These are phyloP conservation scores for Acanthis flammea DNA, from an alignment of 2,797 vertebrate species.

Conservation along the genomic window DNA sequence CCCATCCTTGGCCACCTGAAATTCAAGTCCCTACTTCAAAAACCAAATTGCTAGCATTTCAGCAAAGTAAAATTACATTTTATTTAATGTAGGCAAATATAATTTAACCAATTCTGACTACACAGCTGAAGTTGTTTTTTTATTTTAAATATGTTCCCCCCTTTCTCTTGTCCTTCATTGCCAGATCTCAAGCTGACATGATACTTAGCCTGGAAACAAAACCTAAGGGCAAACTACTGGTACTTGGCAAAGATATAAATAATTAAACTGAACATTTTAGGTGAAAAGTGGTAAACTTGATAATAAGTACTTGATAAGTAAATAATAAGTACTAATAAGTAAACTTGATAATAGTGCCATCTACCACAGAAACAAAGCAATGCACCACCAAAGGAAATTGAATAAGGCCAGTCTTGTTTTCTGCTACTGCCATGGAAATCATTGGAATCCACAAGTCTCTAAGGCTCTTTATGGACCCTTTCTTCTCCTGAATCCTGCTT, in stretches of 20 bases:
- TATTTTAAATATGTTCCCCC: background rate
- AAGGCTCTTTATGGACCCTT: constrained; percentile 22
- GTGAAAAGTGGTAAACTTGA: background rate
- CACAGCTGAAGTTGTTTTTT: background rate
- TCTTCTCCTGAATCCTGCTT: constrained; percentile 3
- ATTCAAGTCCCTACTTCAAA: background rate
- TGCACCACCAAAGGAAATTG: background rate
- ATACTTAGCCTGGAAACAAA: background rate
- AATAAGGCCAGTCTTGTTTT: background rate
- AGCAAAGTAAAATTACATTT: background rate
- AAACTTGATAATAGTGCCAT: background rate
- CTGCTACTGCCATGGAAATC: constrained; percentile 46
- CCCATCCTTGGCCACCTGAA: background rate
- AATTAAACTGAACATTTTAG: background rate
- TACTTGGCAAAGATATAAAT: background rate
- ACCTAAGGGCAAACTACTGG: background rate
- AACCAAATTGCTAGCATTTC: background rate
- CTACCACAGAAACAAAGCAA: background rate
- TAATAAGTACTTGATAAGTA: background rate
- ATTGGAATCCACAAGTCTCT: constrained; percentile 4
- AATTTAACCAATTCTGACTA: background rate
- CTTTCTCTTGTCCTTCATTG: background rate
- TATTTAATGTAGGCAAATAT: background rate
- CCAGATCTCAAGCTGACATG: background rate
- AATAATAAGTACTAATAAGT: background rate